Conservation (phyloP, 2,113 vertebrate genomes). For the Dolichallabes microphthalmus region DNA sequence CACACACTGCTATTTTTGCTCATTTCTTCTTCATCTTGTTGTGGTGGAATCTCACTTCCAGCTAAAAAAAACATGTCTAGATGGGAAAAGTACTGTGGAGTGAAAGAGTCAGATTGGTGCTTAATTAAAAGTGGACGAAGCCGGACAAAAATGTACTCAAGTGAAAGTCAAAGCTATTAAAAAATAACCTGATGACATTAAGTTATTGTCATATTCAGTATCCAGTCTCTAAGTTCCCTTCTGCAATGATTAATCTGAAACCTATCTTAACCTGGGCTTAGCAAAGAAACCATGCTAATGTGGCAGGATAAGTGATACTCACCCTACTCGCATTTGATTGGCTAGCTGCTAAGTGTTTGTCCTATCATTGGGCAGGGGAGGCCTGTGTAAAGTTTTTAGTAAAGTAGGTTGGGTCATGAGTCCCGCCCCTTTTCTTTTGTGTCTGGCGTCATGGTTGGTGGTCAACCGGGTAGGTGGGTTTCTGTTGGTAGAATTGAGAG, state of each 20-base stretch:
- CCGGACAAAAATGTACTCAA: neutral
- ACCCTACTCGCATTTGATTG: too few species aligned
- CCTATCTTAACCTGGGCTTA: neutral
- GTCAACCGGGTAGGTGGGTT: too few species aligned
- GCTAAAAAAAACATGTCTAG: neutral
- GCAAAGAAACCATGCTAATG: neutral
- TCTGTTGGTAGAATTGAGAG: too few species aligned
- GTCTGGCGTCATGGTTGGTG: too few species aligned
- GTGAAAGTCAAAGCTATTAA: neutral
- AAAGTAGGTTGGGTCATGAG: too few species aligned
- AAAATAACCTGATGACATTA: too few species aligned
- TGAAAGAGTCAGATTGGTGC: neutral
- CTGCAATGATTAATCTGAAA: neutral
- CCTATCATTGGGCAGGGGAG: too few species aligned
- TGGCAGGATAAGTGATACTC: too few species aligned
- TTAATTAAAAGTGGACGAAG: neutral
- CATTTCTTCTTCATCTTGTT: neutral
- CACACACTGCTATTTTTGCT: neutral
- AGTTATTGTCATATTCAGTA: too few species aligned
- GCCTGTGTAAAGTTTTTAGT: too few species aligned
- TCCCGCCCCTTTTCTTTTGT: too few species aligned
- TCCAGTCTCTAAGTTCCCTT: neutral
- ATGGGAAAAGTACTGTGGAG: neutral
- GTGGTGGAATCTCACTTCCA: neutral
- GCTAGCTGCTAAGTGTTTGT: too few species aligned